A percentile compares a stretch with the other conserved stretches of the same genome.
Conservation (phyloP, 1,140 invertebrate genomes). For the Sitophilus oryzae region DNA sequence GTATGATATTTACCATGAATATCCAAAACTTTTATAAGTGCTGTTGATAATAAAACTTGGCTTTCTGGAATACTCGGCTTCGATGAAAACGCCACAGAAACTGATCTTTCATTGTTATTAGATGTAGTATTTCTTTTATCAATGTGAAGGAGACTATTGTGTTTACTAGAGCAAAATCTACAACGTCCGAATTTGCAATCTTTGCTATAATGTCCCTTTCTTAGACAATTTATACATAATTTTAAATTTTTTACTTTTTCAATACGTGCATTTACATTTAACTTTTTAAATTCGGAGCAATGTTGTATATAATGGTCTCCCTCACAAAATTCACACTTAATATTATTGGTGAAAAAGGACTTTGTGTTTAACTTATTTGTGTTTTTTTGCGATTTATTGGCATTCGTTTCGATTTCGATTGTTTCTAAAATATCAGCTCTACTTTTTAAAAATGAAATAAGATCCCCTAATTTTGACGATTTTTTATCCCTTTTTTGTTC, state of each 20-base stretch:
- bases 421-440: no score
- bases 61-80: not conserved
- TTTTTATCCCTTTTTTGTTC: no score
- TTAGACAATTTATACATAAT: slow-evolving; percentile 7
- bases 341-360: no score
- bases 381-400: no score
- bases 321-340: no score
- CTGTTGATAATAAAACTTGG: slow-evolving; percentile 8
- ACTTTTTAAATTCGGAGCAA: no score
- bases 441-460: no score
- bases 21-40: not conserved
- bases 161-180: not conserved
- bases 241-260: slow-evolving; percentile 1
- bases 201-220: not conserved
- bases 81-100: not conserved
- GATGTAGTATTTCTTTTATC: not conserved
- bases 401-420: no score
- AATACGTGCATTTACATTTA: no score
- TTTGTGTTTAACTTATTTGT: no score
- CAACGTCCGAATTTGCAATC: not conserved
- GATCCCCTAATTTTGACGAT: no score
- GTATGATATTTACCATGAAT: not conserved
- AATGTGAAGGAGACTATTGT: not conserved
- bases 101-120: not conserved
- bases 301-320: no score